Evolutionary conservation across 2,797 vertebrate genomes (phyloP), one percentile per base, ranked within the genome.

Genomic region (Eleutherodactylus coqui): DNA sequence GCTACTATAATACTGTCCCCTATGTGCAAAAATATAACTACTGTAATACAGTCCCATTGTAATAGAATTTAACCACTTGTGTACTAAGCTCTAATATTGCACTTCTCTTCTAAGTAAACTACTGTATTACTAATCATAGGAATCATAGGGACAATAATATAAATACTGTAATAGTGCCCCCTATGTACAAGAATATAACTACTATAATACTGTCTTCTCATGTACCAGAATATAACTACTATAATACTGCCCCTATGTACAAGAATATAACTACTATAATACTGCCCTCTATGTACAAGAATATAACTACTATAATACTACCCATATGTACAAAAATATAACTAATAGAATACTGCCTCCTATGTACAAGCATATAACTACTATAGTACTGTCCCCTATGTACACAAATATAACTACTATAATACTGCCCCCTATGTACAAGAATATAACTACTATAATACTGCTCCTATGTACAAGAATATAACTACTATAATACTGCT

Each of bases 361-460:
- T 69, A 69, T 69, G 11, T 69, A 69, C 17, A 69, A 38, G 64
- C 38, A 69, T 69, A 69, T 38, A 69, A 69, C 34, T 69, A 69
- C 64, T 69, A 69, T 69, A 69, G 38, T 69, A 69, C 32, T 69
- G 34, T 17, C 64, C 10, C 64, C 64, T 67, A 67, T 67, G 16
- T 67, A 67, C 32, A 67, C 36, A 34, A 67, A 67, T 67, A 67
- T 67, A 64, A 64, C 60, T 64, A 32, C 60, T 64, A 64, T 64
- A 64, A 64, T 64, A 64, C 60, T 58, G 53, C 53, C 10, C n/a
- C 60, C 60, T 62, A 62, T 62, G 17, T 62, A 62, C 55, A 58
- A 58, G 55, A 58, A 49, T 49, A 13, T 49, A 49, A 49, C 47
- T 49, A 49, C 47, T 49, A 49, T 49, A 49, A 49, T 49, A 49